Evolutionary conservation across 2,113 vertebrate genomes (phyloP), one percentile per base, ranked within the genome.

Genomic region (Lycaon pictus): DNA sequence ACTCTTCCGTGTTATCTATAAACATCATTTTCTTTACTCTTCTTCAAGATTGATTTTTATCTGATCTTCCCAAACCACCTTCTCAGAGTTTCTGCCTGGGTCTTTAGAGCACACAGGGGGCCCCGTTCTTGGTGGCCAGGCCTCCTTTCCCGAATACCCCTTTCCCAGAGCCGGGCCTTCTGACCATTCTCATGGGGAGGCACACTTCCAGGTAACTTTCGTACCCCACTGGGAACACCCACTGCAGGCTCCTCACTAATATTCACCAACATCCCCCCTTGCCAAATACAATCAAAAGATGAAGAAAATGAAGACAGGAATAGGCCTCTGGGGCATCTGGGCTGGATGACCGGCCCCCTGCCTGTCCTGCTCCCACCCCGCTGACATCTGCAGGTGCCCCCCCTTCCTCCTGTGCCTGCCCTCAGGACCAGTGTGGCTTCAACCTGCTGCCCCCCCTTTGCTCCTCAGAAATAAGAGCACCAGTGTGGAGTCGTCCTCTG

Each of bases 111-210:
- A 25, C 83, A n/a, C 63, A 25, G 43, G 11, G 11, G 35, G 81
- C 8, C n/a, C 56, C 17, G 29, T 48, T 51, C 65, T 65, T 25
- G 16, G 22, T 0, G 1, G 0, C 29, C 32, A 15, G 0, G 4
- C 6, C 76, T 35, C 86, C 55, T n/a, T 58, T 43, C 48, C 48
- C 29, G 1, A 55, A 22, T 56, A 35, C 60, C 27, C 37, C 8
- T 74, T 15, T 43, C 32, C 69, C 4, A 23, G 2, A 7, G n/a
- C 2, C 0, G 32, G 7, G n/a, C 19, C 48, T 12, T 11, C 4
- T 0, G 32, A 17, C 32, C 4, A 4, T 25, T 23, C 56, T 37
- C 16, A 16, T 1, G 0, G 9, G 51, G 29, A 65, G 60, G 19
- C 2, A 2, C 65, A 55, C 13, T 1, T 15, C 16, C 9, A 35